Base-by-base conservation (phyloP, 2,888 invertebrate species). In the Xylota sylvarum region DNA sequence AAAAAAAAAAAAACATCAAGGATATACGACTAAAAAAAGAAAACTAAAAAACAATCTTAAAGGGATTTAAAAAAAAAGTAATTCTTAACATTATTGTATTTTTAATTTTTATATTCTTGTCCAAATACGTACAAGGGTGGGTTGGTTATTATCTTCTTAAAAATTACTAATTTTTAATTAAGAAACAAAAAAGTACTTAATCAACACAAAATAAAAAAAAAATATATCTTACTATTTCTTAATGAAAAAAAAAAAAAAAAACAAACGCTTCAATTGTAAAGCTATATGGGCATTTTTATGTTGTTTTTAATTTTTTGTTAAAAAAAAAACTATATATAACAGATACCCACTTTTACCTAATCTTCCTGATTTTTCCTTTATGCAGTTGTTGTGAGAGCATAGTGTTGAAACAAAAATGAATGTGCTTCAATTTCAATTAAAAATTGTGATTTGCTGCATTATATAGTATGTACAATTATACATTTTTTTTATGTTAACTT, bases 211-310 rank as follows among this genome's bases (percentile, higher is more conserved):
- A 78, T 78, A 85, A 83, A 72, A 58, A n/a, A 77, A 74, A 46
- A 60, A 35, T 64, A 73, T 76, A 84, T 88, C 81, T 88, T 81
- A 76, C 86, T 88, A 88, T 88, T 88, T 83, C 81, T 79, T 46
- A 80, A 73, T 64, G 19, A 50, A 58, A 79, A 65, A 82, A 72
- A 67, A 76, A 72, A 69, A 70, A 70, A 72, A 76, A 64, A 60
- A 60, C 46, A 67, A 86, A 83, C 80, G 88, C 88, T 88, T 89
- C 84, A 88, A 89, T 88, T 89, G 89, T 90, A 90, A 90, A 90
- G 91, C 91, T 91, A 91, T 93, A 93, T 93, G 93, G 93, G 92
- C 93, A 92, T 89, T 89, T 88, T 69, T 81, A 80, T 72, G 80
- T 67, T 72, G 64, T 81, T 85, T 85, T 84, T 67, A 56, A 12